phyloP scores from a whole-genome alignment of 2,113 vertebrate species.

The Morone saxatilis region DNA sequence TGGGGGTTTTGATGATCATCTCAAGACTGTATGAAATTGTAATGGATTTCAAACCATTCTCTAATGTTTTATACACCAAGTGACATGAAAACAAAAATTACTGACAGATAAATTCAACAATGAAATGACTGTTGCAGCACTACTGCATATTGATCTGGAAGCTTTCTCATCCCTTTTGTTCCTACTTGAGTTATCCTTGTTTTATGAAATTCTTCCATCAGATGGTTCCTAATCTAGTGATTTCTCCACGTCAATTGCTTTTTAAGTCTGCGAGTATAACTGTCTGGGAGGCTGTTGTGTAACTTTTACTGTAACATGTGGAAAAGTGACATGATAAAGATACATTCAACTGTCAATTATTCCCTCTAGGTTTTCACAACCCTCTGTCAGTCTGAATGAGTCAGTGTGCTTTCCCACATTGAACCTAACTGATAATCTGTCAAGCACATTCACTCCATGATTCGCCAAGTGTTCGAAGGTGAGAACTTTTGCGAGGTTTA shows the following conservation, averaged over 20 bases:
- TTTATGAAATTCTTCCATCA: neutral
- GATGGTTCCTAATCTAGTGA: neutral
- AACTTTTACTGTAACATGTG: neutral
- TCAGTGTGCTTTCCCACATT: neutral
- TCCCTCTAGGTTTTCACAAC: neutral
- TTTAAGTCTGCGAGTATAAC: neutral
- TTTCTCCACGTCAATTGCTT: neutral
- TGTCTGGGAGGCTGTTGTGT: neutral
- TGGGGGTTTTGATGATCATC: neutral
- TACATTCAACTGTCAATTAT: neutral
- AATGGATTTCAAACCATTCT: neutral
- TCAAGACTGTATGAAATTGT: neutral
- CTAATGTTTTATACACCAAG: neutral
- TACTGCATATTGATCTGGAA: neutral
- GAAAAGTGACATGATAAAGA: neutral
- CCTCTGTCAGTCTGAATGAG: neutral
- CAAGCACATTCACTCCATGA: neutral
- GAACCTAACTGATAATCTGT: neutral
- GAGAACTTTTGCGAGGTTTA: neutral
- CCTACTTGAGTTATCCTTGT: neutral
- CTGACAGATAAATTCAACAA: neutral
- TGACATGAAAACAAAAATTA: no score
- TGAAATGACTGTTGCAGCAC: neutral
- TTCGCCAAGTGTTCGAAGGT: neutral
- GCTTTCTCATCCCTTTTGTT: neutral